These are phyloP conservation scores for Bucco capensis DNA, from an alignment of 2,113 vertebrate genomes.

Conservation along the genomic window DNA sequence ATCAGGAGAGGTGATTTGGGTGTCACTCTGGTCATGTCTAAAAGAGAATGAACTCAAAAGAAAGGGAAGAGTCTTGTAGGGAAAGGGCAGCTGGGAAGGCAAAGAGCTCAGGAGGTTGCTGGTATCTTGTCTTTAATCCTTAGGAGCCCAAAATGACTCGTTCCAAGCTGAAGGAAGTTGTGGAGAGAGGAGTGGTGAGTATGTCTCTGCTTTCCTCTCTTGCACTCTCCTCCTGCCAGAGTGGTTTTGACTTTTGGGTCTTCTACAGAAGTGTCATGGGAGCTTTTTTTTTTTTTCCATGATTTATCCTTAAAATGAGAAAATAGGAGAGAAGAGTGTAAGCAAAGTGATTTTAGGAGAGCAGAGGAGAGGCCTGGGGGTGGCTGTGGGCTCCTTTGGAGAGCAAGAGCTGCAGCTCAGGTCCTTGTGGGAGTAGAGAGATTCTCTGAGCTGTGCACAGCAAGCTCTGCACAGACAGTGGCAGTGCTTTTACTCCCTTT, in stretches of 20 bases:
- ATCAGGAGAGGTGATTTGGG: neutral
- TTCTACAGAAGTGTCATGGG: neutral
- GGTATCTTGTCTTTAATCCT: neutral
- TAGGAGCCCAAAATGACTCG: conserved; percentile 98
- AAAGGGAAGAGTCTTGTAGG: neutral
- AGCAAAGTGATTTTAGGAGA: neutral
- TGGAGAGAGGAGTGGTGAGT: conserved; percentile 91
- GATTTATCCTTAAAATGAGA: neutral
- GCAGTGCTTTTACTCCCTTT: neutral
- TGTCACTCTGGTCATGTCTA: neutral
- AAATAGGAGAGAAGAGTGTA: neutral
- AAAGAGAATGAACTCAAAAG: neutral
- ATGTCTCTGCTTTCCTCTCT: neutral
- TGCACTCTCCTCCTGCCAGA: neutral
- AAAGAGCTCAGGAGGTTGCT: neutral
- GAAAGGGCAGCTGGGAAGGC: too few species aligned
- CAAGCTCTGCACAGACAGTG: neutral
- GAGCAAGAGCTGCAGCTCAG: neutral
- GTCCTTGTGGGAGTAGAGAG: too few species aligned
- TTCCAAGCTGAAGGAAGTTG: conserved; percentile 91
- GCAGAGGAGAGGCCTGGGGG: neutral
- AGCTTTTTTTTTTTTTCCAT: neutral
- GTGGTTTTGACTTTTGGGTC: neutral
- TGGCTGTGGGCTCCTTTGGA: neutral
- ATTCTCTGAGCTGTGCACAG: neutral